phyloP scores from a whole-genome alignment of 2,113 vertebrate species.

The Hypanus sabinus region DNA sequence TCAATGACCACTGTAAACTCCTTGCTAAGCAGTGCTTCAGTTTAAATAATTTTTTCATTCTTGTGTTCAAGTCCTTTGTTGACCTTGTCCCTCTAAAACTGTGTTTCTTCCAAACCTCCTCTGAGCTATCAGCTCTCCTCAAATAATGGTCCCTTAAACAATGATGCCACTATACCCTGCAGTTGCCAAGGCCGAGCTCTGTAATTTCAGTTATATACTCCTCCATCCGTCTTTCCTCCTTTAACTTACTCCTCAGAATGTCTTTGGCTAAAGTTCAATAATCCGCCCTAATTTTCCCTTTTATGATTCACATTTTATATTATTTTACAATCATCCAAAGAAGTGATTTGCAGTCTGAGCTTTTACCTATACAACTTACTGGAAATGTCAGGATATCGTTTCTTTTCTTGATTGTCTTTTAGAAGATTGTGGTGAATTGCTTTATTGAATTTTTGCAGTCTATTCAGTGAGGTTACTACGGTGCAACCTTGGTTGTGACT shows the following conservation, averaged over 20 bases:
- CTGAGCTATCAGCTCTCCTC: not conserved
- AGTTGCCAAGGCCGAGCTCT: not conserved
- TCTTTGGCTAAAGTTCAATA: not conserved
- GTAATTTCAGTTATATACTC: not conserved
- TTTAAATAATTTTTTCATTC: not conserved
- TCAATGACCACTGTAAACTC: too few relatives aligned
- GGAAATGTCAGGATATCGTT: too few relatives aligned
- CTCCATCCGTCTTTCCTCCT: not conserved
- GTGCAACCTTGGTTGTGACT: too few relatives aligned
- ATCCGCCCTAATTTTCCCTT: not conserved
- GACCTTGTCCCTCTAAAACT: not conserved
- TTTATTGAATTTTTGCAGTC: too few relatives aligned
- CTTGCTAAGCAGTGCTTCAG: too few relatives aligned
- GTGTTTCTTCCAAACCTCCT: not conserved
- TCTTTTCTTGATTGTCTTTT: too few relatives aligned
- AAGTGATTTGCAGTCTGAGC: not conserved
- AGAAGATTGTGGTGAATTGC: too few relatives aligned
- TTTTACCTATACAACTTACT: too few relatives aligned
- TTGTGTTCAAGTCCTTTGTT: not conserved
- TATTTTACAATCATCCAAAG: not conserved
- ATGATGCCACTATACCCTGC: not conserved
- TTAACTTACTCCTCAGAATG: not conserved
- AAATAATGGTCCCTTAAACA: not conserved
- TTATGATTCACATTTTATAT: not conserved
- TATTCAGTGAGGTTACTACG: too few relatives aligned